phyloP scores from a whole-genome alignment of 2,797 vertebrate species.

The Arrhamphus sclerolepis region DNA sequence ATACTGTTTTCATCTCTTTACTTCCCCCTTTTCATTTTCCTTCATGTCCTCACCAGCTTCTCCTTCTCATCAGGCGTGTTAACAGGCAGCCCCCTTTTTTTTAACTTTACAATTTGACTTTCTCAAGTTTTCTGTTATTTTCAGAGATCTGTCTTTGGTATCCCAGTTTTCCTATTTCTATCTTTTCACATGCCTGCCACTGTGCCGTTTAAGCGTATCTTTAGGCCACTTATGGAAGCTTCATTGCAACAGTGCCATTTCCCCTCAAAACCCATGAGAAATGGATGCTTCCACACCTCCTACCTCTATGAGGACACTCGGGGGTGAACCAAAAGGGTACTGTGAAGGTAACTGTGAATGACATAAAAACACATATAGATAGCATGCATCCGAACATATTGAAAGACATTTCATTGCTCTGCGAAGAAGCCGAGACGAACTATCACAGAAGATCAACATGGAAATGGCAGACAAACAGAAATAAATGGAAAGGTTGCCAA shows the following conservation, averaged over 20 bases:
- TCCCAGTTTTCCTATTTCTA: slow-evolving; percentile 54
- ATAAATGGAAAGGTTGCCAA: no score
- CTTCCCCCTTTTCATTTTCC: slow-evolving; percentile 38
- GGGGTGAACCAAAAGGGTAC: no score
- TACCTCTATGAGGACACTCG: no score
- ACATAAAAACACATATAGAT: no score
- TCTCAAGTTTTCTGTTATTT: slow-evolving; percentile 24
- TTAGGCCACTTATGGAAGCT: slow-evolving; percentile 16
- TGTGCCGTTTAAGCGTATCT: slow-evolving; percentile 43
- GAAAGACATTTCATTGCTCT: no score
- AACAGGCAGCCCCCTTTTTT: neutral
- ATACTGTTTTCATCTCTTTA: slow-evolving; percentile 17
- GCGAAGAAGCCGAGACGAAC: no score
- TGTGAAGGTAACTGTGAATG: no score
- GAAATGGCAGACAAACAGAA: no score
- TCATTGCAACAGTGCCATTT: slow-evolving; percentile 47
- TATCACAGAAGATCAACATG: no score
- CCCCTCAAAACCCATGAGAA: no score
- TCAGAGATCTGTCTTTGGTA: slow-evolving; percentile 30
- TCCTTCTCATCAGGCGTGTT: neutral
- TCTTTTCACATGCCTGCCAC: neutral
- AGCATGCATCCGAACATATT: no score
- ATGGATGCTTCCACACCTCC: no score
- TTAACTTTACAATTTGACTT: neutral
- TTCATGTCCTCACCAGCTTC: slow-evolving; percentile 12